Conservation (phyloP, 2,797 vertebrate genomes). For the Lepus oiostolus region DNA sequence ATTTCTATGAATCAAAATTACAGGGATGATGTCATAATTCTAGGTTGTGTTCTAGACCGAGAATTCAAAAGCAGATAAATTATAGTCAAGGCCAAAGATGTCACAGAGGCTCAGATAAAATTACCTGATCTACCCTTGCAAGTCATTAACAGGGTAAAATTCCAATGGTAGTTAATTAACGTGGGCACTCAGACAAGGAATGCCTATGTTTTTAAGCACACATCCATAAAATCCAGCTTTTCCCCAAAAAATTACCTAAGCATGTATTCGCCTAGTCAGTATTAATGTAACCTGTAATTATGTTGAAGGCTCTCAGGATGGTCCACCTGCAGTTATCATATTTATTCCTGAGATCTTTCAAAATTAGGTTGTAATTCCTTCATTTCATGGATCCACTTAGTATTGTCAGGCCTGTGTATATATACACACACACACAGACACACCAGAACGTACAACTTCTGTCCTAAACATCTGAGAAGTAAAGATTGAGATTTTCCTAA, state of each 20-base stretch:
- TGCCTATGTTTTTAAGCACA: background rate
- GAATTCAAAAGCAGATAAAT: conserved; percentile 14
- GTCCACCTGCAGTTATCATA: background rate
- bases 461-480: background rate
- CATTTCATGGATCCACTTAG: background rate
- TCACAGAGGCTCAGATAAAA: background rate
- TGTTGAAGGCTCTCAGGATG: background rate
- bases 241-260: background rate
- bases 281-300: conserved; percentile 11
- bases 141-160: background rate
- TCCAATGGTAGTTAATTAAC: conserved; percentile 23
- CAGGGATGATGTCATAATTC: background rate
- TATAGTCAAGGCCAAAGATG: background rate
- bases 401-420: background rate
- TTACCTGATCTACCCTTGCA: background rate
- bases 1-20: background rate
- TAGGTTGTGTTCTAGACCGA: background rate
- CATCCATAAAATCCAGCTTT: background rate
- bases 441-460: background rate
- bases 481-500: conserved; percentile 43
- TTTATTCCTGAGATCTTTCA: conserved; percentile 27
- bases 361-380: conserved; percentile 20
- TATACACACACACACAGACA: too few species aligned
- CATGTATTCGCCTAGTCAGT: background rate
- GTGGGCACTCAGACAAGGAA: background rate